Evolutionary conservation across 2,113 vertebrate genomes (phyloP).

Genomic region (rat (Rattus norvegicus)): GRCr8 NC_086022.1:86697501-86698000

Average conservation of each 20-base stretch:
- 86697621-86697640: neutral
- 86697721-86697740: neutral
- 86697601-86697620: neutral
- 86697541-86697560: neutral
- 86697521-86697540: neutral
- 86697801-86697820: neutral
- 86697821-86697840: neutral
- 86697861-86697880: neutral
- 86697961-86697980: neutral
- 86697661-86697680: neutral
- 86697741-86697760: neutral
- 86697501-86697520: neutral
- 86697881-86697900: neutral
- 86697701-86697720: neutral
- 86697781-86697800: neutral
- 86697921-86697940: neutral
- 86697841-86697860: neutral
- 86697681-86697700: neutral
- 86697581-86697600: neutral
- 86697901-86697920: neutral
- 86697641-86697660: neutral
- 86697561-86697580: neutral
- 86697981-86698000: neutral
- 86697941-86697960: neutral
- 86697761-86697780: neutral